These are phyloP conservation scores for Cataglyphis hispanica DNA, from an alignment of 1,140 invertebrate species.

Conservation along the genomic window DNA sequence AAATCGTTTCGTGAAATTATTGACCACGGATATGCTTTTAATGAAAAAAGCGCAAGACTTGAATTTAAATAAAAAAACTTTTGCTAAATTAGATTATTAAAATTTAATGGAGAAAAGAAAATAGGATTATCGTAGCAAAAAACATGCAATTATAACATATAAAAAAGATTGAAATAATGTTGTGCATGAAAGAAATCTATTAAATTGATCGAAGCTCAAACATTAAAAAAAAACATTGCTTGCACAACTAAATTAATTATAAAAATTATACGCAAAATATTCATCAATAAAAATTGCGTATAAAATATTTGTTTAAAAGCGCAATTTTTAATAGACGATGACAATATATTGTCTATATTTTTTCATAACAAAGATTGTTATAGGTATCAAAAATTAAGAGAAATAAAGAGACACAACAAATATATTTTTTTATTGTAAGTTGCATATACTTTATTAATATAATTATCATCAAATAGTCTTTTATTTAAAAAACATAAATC, in stretches of 20 bases:
- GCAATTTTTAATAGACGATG: not conserved
- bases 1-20: not conserved
- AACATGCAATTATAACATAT: not conserved
- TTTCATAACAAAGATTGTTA: not conserved
- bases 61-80: not conserved
- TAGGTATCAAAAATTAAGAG: not conserved
- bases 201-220: not conserved
- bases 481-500: not conserved
- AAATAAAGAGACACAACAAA: no score
- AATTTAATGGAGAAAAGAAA: conserved; percentile 2
- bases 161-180: not conserved
- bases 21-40: not conserved
- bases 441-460: no score
- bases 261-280: conserved; percentile 14
- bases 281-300: not conserved
- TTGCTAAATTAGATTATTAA: not conserved
- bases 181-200: not conserved
- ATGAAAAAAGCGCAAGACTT: not conserved
- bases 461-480: not conserved
- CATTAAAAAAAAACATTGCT: not conserved
- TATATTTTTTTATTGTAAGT: no score
- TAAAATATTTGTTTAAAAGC: not conserved
- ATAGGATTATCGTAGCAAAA: conserved; percentile 5
- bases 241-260: not conserved
- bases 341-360: not conserved